phyloP scores from a whole-genome alignment of 2,113 vertebrate species.

The Meles meles region DNA sequence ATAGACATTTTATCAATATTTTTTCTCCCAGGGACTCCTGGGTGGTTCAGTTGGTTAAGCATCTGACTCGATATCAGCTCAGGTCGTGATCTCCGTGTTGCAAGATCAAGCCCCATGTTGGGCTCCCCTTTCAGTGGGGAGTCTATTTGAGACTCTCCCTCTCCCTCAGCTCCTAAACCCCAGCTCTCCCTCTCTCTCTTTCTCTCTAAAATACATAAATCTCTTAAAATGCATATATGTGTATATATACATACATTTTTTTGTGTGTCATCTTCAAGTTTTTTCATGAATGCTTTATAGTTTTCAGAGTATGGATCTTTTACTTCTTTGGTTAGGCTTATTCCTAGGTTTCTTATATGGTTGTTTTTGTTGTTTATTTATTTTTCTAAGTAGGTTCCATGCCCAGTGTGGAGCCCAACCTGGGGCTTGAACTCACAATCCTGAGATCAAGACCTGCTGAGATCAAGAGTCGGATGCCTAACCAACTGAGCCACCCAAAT shows the following conservation, averaged over 20 bases:
- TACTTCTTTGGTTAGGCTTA: background rate
- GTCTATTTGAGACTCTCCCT: background rate
- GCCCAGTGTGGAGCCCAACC: background rate
- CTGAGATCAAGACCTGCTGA: background rate
- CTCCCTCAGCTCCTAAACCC: background rate
- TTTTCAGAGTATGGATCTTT: background rate
- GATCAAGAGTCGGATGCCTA: background rate
- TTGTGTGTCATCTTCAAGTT: background rate
- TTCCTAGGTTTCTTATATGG: background rate
- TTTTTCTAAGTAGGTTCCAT: too few relatives aligned
- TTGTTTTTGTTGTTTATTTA: background rate
- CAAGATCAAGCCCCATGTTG: too few relatives aligned
- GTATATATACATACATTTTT: too few relatives aligned
- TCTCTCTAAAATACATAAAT: background rate
- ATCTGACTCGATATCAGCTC: too few relatives aligned
- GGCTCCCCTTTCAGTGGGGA: background rate
- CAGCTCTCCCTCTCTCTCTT: background rate
- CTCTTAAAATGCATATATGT: background rate
- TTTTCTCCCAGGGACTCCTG: too few relatives aligned
- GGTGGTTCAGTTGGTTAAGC: too few relatives aligned
- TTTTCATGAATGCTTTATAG: background rate
- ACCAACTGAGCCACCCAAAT: background rate
- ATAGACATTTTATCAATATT: too few relatives aligned
- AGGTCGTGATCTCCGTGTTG: too few relatives aligned
- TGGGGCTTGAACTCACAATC: background rate